phyloP scores from a whole-genome alignment of 2,888 invertebrate species.

The Chalcis sispes region DNA sequence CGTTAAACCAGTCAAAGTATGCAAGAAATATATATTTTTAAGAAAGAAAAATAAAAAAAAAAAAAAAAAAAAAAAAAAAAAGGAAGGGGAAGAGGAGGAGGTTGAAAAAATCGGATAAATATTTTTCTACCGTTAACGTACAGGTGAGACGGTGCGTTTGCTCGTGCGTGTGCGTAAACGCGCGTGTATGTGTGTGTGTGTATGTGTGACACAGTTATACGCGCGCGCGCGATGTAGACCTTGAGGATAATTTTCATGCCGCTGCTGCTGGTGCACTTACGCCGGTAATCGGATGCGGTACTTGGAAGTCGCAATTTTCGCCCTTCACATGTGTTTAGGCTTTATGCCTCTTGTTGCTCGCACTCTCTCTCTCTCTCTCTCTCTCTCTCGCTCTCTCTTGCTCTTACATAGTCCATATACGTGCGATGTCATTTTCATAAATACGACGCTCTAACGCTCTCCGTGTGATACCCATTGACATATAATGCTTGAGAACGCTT shows the following conservation, averaged over 20 bases:
- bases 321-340: slow-evolving; percentile 37
- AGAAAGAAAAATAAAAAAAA: background rate
- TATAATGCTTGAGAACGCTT: too few relatives aligned
- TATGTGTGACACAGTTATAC: slow-evolving; percentile 45
- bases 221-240: slow-evolving; percentile 34
- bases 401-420: slow-evolving; percentile 51
- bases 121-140: too few relatives aligned
- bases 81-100: background rate
- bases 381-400: background rate
- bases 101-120: too few relatives aligned
- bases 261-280: slow-evolving; percentile 7
- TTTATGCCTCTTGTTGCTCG: background rate
- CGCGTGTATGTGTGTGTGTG: background rate
- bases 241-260: slow-evolving; percentile 54
- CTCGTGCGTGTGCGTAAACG: too few relatives aligned
- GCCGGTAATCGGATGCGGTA: slow-evolving; percentile 56
- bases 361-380: background rate
- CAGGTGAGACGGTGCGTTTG: too few relatives aligned
- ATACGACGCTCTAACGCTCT: slow-evolving; percentile 17
- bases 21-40: background rate
- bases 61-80: background rate
- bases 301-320: slow-evolving; percentile 56
- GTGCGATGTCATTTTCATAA: slow-evolving; percentile 46
- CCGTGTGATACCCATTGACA: slow-evolving; percentile 21
- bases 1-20: background rate